A percentile compares a stretch with the other conserved stretches of the same genome.
Conservation (phyloP, 2,797 vertebrate genomes). For the Brotula barbata region DNA sequence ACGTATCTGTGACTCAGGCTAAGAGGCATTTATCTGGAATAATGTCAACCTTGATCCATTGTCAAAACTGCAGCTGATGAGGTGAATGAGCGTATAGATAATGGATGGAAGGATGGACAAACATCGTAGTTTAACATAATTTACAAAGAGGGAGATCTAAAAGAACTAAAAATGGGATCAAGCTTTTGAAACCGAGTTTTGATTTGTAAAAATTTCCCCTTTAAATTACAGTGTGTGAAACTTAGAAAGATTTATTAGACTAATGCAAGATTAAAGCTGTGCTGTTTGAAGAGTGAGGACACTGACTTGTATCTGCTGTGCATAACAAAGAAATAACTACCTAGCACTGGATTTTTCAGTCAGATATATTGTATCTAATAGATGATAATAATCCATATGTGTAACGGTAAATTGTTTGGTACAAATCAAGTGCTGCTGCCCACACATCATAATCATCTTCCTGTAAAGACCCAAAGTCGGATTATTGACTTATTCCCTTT, state of each 20-base stretch:
- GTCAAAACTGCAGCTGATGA: slow-evolving; percentile 3
- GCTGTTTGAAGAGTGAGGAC: too few species aligned
- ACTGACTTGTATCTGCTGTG: too few species aligned
- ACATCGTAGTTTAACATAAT: too few species aligned
- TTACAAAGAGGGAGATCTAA: too few species aligned
- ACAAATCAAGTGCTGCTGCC: slow-evolving; percentile 2
- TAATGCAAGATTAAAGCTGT: too few species aligned
- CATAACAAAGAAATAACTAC: neutral
- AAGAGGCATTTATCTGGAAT: slow-evolving; percentile 19
- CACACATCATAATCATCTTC: neutral
- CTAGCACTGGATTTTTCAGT: neutral
- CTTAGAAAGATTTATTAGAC: too few species aligned
- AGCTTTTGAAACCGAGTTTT: too few species aligned
- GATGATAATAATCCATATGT: neutral
- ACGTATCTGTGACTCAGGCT: slow-evolving; percentile 15
- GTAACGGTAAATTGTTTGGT: slow-evolving; percentile 16
- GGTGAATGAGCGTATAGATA: neutral
- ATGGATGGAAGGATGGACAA: too few species aligned
- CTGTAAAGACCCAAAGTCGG: slow-evolving; percentile 28
- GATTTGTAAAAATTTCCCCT: too few species aligned
- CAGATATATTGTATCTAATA: slow-evolving; percentile 2
- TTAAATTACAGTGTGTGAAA: too few species aligned
- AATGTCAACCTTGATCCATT: slow-evolving; percentile 8
- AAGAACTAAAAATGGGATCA: too few species aligned
- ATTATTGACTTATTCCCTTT: slow-evolving; percentile 45